Evolutionary conservation across 2,113 vertebrate species (phyloP).

Genomic region (Ifrita kowaldi): DNA sequence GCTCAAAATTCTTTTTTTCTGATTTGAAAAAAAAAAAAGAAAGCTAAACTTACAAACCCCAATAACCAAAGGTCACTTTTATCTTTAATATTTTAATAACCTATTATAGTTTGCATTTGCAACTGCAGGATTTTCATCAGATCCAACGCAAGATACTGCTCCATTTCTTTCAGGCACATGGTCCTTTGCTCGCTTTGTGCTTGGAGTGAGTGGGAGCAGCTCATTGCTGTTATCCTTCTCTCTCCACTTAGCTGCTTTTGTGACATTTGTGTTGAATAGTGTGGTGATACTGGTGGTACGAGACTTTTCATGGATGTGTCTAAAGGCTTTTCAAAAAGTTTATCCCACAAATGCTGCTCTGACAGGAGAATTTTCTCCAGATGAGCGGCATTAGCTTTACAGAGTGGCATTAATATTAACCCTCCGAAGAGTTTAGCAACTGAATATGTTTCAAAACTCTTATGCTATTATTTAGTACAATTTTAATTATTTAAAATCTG

Average conservation of each 20-base stretch:
- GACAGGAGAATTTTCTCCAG: not conserved
- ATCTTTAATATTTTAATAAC: slow-evolving; percentile 23
- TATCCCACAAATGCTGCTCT: not conserved
- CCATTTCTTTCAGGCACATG: not conserved
- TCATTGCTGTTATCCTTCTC: not conserved
- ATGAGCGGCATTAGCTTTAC: not conserved
- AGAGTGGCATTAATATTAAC: not conserved
- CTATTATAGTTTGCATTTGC: not conserved
- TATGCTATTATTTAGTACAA: not conserved
- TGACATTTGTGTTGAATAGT: not conserved
- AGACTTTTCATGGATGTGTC: not conserved
- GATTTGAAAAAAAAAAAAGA: not conserved
- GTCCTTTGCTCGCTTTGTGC: not conserved
- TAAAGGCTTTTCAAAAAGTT: not conserved
- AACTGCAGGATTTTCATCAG: not conserved
- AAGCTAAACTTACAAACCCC: slow-evolving; percentile 1
- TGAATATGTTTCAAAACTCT: not conserved
- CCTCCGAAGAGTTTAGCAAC: not conserved
- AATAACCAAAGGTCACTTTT: not conserved
- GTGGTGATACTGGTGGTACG: not conserved
- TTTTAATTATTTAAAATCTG: not conserved
- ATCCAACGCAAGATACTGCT: not conserved
- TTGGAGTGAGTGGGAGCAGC: not conserved
- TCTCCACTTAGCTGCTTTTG: not conserved
- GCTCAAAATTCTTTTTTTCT: not conserved